A percentile compares a stretch with the other conserved stretches of the same genome.
Evolutionary conservation across 2,113 vertebrate genomes (phyloP).

Genomic region (Hyla sarda): DNA sequence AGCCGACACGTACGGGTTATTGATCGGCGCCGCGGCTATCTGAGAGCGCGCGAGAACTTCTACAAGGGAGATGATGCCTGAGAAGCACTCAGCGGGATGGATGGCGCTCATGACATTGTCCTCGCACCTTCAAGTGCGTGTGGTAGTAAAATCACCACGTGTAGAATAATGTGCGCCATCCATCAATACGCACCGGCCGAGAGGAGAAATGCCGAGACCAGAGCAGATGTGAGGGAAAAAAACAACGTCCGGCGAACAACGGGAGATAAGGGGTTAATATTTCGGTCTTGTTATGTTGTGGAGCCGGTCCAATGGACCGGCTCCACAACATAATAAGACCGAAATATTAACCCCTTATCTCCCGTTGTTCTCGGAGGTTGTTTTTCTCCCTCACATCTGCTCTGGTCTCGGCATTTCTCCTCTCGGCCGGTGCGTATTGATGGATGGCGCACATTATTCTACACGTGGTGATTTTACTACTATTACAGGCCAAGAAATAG

Average conservation of each 20-base stretch:
- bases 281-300: not conserved
- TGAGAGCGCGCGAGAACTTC: not conserved
- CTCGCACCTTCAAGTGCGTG: not conserved
- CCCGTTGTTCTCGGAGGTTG: not conserved
- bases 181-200: not conserved
- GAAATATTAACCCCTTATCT: not conserved
- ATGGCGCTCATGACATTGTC: conserved; percentile 1
- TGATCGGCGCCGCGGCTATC: not conserved
- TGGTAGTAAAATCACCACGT: not conserved
- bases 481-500: no score
- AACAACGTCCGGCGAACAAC: not conserved
- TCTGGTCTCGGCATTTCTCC: not conserved
- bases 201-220: not conserved
- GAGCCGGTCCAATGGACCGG: no score
- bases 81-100: conserved; percentile 1
- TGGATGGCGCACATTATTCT: not conserved
- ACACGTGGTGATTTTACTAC: conserved; percentile 7
- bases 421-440: not conserved
- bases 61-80: conserved; percentile 1
- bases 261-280: not conserved
- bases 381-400: not conserved
- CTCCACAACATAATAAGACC: no score
- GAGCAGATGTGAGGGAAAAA: not conserved
- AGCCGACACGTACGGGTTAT: not conserved
- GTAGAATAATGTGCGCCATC: not conserved